Evolutionary conservation across 2,888 invertebrate genomes (phyloP).

Genomic region (Catotricha subobsoleta): DNA sequence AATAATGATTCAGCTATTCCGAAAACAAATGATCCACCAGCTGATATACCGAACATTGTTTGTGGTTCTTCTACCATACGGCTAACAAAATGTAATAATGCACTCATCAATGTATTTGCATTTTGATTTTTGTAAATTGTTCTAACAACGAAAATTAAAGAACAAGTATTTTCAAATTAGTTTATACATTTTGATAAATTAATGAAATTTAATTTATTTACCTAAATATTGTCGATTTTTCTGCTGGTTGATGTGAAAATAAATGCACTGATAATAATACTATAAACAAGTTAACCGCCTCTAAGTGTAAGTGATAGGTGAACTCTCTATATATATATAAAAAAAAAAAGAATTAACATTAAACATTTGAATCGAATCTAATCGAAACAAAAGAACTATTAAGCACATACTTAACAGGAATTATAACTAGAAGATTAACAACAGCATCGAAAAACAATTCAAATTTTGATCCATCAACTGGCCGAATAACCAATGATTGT

Average conservation of each 20-base stretch:
- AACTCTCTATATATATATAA: conserved; percentile 44
- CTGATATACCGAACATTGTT: conserved; percentile 42
- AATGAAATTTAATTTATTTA: no score
- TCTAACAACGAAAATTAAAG: conserved; percentile 13
- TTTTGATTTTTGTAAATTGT: conserved; percentile 28
- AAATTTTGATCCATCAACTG: conserved; percentile 27
- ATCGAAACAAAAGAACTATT: neutral
- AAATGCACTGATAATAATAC: conserved; percentile 79
- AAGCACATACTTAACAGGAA: conserved; percentile 25
- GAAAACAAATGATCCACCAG: conserved; percentile 68
- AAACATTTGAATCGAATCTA: neutral
- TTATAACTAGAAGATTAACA: conserved; percentile 28
- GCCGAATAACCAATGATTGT: conserved; percentile 8
- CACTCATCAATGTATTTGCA: conserved; percentile 46
- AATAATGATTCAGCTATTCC: conserved; percentile 49
- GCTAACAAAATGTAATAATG: conserved; percentile 58
- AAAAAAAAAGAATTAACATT: conserved; percentile 6
- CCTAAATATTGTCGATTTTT: conserved; percentile 44
- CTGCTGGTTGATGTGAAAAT: conserved; percentile 50
- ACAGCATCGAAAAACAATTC: conserved; percentile 28
- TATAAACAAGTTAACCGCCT: conserved; percentile 71
- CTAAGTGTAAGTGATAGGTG: conserved; percentile 71
- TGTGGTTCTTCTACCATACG: conserved; percentile 46
- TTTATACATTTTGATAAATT: neutral
- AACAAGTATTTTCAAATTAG: neutral